Conservation (phyloP, 2,797 vertebrate genomes). For the Danio albolineatus region DNA sequence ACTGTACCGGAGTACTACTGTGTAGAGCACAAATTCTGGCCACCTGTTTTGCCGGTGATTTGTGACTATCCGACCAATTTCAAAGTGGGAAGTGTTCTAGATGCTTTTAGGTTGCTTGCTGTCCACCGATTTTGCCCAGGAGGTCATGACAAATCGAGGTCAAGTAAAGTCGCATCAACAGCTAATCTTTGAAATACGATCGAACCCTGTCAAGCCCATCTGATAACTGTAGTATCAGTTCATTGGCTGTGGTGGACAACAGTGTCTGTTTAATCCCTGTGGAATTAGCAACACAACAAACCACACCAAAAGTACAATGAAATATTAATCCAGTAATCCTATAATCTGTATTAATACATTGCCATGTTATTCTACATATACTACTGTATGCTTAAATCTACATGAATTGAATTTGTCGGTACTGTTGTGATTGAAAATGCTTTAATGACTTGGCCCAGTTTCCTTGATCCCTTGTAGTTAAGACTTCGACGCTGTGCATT, state of each 20-base stretch:
- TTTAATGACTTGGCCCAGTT: constrained; percentile 35
- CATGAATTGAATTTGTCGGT: not conserved
- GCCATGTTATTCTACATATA: not conserved
- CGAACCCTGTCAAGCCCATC: constrained; percentile 30
- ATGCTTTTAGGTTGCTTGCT: not conserved
- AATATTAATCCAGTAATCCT: not conserved
- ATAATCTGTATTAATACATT: not conserved
- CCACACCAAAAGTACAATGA: constrained; percentile 8
- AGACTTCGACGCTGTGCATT: constrained; percentile 18
- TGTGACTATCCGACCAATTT: not conserved
- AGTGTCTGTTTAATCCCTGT: constrained; percentile 19
- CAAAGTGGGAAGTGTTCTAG: not conserved
- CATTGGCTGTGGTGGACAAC: not conserved
- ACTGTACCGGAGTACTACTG: not conserved
- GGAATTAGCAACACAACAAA: constrained; percentile 13
- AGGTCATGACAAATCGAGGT: constrained; percentile 11
- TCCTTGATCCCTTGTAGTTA: constrained; percentile 24
- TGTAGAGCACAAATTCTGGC: constrained; percentile 8
- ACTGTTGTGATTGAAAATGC: constrained; percentile 11
- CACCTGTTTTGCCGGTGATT: not conserved
- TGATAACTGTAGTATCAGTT: constrained; percentile 29
- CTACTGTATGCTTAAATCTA: not conserved
- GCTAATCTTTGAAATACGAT: constrained; percentile 29
- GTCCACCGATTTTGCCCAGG: not conserved
- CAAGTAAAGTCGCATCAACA: constrained; percentile 14